A percentile compares a stretch with the other conserved stretches of the same genome.
These are phyloP conservation scores for Rhinogobio ventralis DNA, from an alignment of 2,797 vertebrate species.

Conservation along the genomic window DNA sequence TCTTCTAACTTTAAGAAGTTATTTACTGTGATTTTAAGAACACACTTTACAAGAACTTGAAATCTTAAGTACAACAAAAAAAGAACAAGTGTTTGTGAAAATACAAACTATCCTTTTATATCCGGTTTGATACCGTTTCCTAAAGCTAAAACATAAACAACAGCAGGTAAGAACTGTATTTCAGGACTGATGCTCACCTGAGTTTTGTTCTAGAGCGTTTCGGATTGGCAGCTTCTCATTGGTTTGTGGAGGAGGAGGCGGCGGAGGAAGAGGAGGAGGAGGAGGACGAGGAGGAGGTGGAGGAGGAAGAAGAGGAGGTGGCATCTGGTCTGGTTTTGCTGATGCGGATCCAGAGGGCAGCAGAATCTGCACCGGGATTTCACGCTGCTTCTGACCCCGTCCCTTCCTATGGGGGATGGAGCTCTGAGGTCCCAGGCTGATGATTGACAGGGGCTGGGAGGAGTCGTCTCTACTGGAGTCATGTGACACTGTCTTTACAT, in stretches of 20 bases:
- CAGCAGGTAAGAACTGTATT: not conserved
- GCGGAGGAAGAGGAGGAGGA: slow-evolving; percentile 59
- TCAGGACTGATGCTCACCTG: slow-evolving; percentile 76
- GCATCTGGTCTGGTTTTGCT: not conserved
- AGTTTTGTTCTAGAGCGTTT: slow-evolving; percentile 74
- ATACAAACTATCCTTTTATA: not conserved
- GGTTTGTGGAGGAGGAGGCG: slow-evolving; percentile 68
- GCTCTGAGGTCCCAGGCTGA: slow-evolving; percentile 63
- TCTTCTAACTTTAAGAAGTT: not conserved
- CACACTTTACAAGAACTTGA: not conserved
- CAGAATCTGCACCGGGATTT: slow-evolving; percentile 77
- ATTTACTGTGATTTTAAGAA: too few relatives aligned
- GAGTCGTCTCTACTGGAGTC: slow-evolving; percentile 17
- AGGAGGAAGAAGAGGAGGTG: slow-evolving; percentile 52
- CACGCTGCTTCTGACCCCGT: slow-evolving; percentile 60
- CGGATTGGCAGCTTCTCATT: slow-evolving; percentile 68
- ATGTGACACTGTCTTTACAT: slow-evolving; percentile 59
- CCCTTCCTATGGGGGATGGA: slow-evolving; percentile 54
- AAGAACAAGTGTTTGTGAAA: not conserved
- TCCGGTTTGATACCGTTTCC: not conserved
- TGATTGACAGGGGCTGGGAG: slow-evolving; percentile 66
- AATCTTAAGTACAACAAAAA: not conserved
- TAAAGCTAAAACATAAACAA: not conserved
- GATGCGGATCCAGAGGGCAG: slow-evolving; percentile 58
- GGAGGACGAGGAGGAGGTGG: slow-evolving; percentile 51